Percentiles rank a stretch among this genome's conserved stretches.
These are phyloP conservation scores for human DNA, from an alignment of 2,113 vertebrate genomes.

Conservation along the genomic window GRCh38 chr5:88901001-88901500, in stretches of 20 bases:
- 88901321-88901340: conserved; percentile 56
- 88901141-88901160: neutral
- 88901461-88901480: conserved; percentile 10
- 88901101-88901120: neutral
- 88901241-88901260: conserved; percentile 78
- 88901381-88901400: conserved; percentile 52
- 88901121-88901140: neutral
- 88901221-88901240: conserved; percentile 71
- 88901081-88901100: neutral
- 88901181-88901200: conserved; percentile 41
- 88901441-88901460: conserved; percentile 39
- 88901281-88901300: conserved; percentile 68
- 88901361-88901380: conserved; percentile 70
- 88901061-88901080: neutral
- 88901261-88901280: conserved; percentile 74
- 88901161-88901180: conserved; percentile 35
- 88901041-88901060: neutral
- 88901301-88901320: conserved; percentile 75
- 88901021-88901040: neutral
- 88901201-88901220: conserved; percentile 64
- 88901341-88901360: conserved; percentile 68
- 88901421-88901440: neutral
- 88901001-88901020: neutral
- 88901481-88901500: neutral
- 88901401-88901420: conserved; percentile 14